Base-by-base conservation (phyloP, 1,140 invertebrate genomes). In the Pachypeltis micranthus region DNA sequence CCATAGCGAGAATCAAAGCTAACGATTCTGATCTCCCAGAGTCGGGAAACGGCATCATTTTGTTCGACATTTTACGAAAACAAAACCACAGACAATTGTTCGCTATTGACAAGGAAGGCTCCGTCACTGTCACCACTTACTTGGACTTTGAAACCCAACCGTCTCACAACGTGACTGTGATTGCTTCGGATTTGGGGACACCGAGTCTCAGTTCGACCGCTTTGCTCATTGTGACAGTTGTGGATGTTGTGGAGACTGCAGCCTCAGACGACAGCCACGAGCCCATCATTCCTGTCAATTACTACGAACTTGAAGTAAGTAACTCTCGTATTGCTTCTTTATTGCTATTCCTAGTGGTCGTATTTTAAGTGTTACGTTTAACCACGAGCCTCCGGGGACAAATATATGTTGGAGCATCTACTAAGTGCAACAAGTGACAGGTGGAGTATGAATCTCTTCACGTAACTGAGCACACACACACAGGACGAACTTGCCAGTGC, bases 121-220 rank as follows among this genome's bases (percentile, higher is more conserved):
- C 84, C 0, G 80, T 93, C 2, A 88, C 83, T 10, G 90, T 86
- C 0, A 81, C 85, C 2, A 80, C 80, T 1, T 81, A 79, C 66
- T 76, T 93, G 7, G 87, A 91, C 69, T 90, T 85, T 67, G 86
- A 89, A 73, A 76, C 70, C 26, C 77, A 82, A 66, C 75, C 74
- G 27, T 71, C 77, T 16, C 83, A 88, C 69, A 91, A 91, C 72
- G 75, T 93, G 0, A 86, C 87, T 0, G 81, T 93, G 0, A 81
- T 88, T 3, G 90, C 88, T 0, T 88, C 88, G 0, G 90, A 93
- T 76, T 76, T 90, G 21, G 90, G 90, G 1, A 86, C 83, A 27
- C 89, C 90, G 0, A 85, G 87, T 66, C 72, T 89, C 7, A 89
- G 85, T 59, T 86, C 88, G 0, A 85, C 85, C 0, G 88, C 90